These are phyloP conservation scores for Drosophila truncata DNA, from an alignment of 1,140 invertebrate genomes.

Conservation along the genomic window DNA sequence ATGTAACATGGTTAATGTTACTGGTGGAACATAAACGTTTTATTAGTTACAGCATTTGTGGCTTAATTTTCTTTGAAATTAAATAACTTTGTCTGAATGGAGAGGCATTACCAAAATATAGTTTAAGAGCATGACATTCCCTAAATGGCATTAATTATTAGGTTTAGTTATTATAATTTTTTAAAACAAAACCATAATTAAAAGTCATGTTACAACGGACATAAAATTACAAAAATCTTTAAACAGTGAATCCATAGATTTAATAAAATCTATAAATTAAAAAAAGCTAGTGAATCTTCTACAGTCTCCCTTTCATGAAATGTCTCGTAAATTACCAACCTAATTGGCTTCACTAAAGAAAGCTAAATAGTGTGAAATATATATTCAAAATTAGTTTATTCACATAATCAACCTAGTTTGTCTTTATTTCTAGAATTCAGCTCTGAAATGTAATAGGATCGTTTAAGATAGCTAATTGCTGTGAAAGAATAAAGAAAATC, in stretches of 20 bases:
- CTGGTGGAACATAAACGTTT: not conserved
- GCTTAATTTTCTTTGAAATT: not conserved
- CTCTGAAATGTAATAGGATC: conserved; percentile 18
- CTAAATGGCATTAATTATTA: not conserved
- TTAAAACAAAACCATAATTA: not conserved
- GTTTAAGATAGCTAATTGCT: conserved; percentile 42
- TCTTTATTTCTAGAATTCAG: conserved; percentile 7
- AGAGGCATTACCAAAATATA: not conserved
- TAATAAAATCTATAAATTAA: not conserved
- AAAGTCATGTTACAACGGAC: not conserved
- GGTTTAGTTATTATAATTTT: not conserved
- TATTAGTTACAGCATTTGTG: not conserved
- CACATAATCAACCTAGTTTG: not conserved
- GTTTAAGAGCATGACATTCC: not conserved
- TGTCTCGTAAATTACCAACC: conserved; percentile 4
- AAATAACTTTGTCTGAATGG: not conserved
- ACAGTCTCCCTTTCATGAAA: not conserved
- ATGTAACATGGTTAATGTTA: not conserved
- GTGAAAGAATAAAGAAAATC: conserved; percentile 7
- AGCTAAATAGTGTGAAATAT: not conserved
- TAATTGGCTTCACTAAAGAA: not conserved
- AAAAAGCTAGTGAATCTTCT: too few relatives aligned
- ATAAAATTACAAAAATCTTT: not conserved
- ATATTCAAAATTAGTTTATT: not conserved
- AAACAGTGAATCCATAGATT: not conserved